Percentiles rank a stretch among this genome's conserved stretches.
Conservation (phyloP, 1,140 invertebrate species). For the Listronotus bonariensis region DNA sequence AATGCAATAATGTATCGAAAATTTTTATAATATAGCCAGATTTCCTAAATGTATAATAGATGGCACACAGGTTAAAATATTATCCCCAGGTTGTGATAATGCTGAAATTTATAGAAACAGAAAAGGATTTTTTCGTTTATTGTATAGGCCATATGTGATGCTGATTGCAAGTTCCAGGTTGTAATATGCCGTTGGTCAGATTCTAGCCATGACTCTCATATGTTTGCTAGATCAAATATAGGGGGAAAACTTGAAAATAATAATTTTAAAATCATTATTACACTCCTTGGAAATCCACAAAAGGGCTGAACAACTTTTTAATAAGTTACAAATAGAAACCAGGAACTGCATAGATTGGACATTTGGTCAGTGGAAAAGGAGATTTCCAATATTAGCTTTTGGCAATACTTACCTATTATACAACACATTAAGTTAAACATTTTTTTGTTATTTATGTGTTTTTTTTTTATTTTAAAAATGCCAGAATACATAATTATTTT, state of each 20-base stretch:
- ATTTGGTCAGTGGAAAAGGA: conserved; percentile 50
- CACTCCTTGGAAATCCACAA: conserved; percentile 42
- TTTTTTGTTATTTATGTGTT: too few species aligned
- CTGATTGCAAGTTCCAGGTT: conserved; percentile 41
- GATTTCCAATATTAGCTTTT: conserved; percentile 46
- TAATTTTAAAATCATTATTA: conserved; percentile 12
- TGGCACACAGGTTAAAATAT: conserved; percentile 46
- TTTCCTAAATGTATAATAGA: conserved; percentile 51
- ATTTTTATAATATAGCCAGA: conserved; percentile 40
- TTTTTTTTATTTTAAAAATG: too few species aligned
- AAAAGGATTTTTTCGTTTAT: conserved; percentile 55
- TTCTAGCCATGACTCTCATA: conserved; percentile 50
- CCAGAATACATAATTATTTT: too few species aligned
- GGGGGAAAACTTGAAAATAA: background rate
- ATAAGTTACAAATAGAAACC: conserved; percentile 49
- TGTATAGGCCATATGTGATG: conserved; percentile 50
- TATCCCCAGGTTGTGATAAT: conserved; percentile 31
- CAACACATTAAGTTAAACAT: too few species aligned
- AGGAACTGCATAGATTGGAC: conserved; percentile 49
- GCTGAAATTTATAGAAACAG: conserved; percentile 52
- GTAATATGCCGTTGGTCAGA: conserved; percentile 54
- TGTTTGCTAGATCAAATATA: conserved; percentile 45
- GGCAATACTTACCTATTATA: too few species aligned
- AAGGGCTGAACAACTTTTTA: conserved; percentile 43
- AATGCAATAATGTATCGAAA: conserved; percentile 37